Evolutionary conservation across 2,113 vertebrate species (phyloP).

Genomic region (Castor canadensis): DNA sequence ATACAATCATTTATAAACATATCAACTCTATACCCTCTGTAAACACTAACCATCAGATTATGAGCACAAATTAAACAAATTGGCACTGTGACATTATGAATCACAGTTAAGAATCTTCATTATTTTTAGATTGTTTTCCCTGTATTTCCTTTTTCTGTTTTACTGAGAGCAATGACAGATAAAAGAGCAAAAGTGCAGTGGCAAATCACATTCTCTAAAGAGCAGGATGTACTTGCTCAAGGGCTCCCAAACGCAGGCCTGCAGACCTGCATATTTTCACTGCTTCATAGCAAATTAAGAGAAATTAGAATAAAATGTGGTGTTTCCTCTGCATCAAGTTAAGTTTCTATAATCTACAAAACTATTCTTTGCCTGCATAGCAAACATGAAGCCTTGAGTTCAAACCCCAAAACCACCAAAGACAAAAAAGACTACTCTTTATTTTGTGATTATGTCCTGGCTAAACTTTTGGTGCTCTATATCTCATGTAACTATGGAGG

Average conservation of each 20-base stretch:
- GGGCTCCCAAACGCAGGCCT: conserved; percentile 15
- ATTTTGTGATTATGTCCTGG: not conserved
- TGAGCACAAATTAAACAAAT: conserved; percentile 20
- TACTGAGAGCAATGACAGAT: not conserved
- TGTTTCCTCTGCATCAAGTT: not conserved
- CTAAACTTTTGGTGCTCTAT: not conserved
- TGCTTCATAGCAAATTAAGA: conserved; percentile 24
- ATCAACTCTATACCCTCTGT: not conserved
- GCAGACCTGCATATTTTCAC: not conserved
- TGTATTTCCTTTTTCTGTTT: not conserved
- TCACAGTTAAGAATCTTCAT: not conserved
- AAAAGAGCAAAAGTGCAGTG: conserved; percentile 14
- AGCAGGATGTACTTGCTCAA: not conserved
- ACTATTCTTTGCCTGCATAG: no score
- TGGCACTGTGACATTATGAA: not conserved
- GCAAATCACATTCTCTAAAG: not conserved
- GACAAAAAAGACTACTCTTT: not conserved
- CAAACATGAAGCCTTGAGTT: no score
- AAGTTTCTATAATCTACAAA: conserved; percentile 27
- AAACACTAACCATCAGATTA: not conserved
- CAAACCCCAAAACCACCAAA: no score
- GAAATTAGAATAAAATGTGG: not conserved
- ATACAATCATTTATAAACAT: not conserved
- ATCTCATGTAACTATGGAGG: not conserved
- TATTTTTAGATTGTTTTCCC: not conserved